phyloP scores from a whole-genome alignment of 2,888 invertebrate genomes.

The Phortica magna region DNA sequence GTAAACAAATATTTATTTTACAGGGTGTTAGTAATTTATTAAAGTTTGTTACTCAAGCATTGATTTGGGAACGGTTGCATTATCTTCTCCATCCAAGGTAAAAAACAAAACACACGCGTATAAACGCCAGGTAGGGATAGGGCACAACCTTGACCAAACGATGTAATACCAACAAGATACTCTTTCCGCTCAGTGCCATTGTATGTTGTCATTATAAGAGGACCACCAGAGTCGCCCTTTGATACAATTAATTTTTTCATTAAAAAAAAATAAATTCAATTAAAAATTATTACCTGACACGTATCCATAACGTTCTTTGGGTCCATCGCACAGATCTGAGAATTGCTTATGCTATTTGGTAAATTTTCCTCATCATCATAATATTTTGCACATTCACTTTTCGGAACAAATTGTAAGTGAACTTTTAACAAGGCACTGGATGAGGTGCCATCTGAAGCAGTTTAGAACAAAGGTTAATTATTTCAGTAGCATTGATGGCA shows the following conservation, averaged over 20 bases:
- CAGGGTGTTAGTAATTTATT: too few relatives aligned
- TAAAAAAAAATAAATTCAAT: background rate
- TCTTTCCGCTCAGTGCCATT: constrained; percentile 4
- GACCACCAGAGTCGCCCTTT: constrained; percentile 20
- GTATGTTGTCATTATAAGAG: constrained; percentile 9
- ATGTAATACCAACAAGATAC: constrained; percentile 14
- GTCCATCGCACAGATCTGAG: constrained; percentile 49
- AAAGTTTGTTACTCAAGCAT: background rate
- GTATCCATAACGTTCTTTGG: constrained; percentile 1
- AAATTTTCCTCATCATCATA: constrained; percentile 25
- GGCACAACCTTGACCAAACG: constrained; percentile 17
- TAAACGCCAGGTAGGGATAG: constrained; percentile 6
- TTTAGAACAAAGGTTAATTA: background rate
- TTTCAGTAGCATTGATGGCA: background rate
- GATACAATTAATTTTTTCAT: background rate
- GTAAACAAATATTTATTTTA: too few relatives aligned
- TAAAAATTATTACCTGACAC: background rate
- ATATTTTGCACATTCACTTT: constrained; percentile 36
- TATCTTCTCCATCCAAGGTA: background rate
- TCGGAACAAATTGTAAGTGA: constrained; percentile 36
- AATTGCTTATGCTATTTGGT: constrained; percentile 39
- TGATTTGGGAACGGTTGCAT: background rate
- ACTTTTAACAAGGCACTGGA: constrained; percentile 45
- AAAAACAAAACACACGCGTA: background rate
- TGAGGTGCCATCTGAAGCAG: constrained; percentile 43